Percentiles rank a stretch among this genome's conserved stretches.
Conservation (phyloP, 2,113 vertebrate species). For the Datnioides undecimradiatus region DNA sequence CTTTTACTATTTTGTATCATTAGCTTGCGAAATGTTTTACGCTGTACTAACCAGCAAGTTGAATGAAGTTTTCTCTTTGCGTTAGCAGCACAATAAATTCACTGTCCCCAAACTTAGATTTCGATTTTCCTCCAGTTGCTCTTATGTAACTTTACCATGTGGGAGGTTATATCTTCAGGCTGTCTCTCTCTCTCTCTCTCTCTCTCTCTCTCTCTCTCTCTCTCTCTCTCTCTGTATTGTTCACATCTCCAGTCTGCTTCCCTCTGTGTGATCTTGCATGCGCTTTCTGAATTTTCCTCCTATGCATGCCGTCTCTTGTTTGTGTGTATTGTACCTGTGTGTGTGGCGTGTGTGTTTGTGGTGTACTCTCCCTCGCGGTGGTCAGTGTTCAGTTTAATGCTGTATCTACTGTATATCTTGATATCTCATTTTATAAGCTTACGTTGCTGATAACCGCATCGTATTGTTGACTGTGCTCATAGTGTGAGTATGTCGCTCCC, state of each 20-base stretch:
- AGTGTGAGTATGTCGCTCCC: conserved; percentile 44
- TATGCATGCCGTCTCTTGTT: conserved; percentile 77
- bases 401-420: conserved; percentile 51
- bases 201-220: conserved; percentile 26
- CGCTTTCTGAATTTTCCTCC: conserved; percentile 56
- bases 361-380: conserved; percentile 39
- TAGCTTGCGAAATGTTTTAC: neutral
- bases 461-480: conserved; percentile 53
- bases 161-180: conserved; percentile 62
- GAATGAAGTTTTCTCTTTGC: conserved; percentile 21
- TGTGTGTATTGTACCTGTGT: conserved; percentile 48
- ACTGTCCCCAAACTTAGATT: conserved; percentile 54
- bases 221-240: conserved; percentile 40
- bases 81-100: conserved; percentile 47
- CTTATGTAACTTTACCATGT: conserved; percentile 71
- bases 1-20: neutral
- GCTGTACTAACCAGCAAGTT: neutral
- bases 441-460: conserved; percentile 58
- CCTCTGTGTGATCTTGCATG: conserved; percentile 77
- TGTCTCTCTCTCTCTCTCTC: conserved; percentile 32
- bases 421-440: conserved; percentile 62
- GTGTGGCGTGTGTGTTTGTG: conserved; percentile 34
- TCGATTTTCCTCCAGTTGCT: conserved; percentile 61
- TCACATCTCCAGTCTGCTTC: conserved; percentile 51
- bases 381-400: conserved; percentile 67